These are phyloP conservation scores for Phoebastria nigripes DNA, from an alignment of 2,797 vertebrate genomes.

Conservation along the genomic window DNA sequence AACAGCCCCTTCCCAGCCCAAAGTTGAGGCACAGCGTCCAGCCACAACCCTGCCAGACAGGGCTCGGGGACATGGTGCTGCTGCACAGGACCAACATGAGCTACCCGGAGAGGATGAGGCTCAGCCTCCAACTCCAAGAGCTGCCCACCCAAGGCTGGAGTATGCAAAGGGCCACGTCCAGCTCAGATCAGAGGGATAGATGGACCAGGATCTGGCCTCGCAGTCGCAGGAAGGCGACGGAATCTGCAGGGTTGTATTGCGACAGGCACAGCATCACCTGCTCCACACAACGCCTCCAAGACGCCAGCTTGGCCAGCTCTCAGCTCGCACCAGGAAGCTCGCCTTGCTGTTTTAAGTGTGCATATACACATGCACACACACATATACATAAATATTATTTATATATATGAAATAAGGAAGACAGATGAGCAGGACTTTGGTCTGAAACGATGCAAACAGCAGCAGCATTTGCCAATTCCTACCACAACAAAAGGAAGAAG, in stretches of 20 bases:
- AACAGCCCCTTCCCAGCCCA: not conserved
- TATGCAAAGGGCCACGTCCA: accelerated
- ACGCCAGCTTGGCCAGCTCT: accelerated
- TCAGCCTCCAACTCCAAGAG: not conserved
- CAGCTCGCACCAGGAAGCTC: not conserved
- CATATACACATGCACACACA: not conserved
- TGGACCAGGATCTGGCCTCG: not conserved
- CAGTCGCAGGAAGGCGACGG: accelerated
- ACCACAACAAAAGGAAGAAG: slow-evolving; percentile 45
- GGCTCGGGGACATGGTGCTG: not conserved
- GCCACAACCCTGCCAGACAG: accelerated
- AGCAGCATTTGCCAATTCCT: not conserved
- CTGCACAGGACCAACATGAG: accelerated
- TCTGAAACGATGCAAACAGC: not conserved
- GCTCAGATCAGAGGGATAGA: not conserved
- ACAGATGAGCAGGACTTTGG: not conserved
- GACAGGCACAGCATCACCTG: not conserved
- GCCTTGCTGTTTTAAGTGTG: not conserved
- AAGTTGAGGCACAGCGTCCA: not conserved
- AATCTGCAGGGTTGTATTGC: accelerated
- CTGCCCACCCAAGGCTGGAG: accelerated
- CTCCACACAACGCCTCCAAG: not conserved
- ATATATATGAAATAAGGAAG: not conserved
- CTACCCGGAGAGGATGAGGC: not conserved
- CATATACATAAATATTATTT: not conserved